A percentile compares a stretch with the other conserved stretches of the same genome.
Evolutionary conservation across 2,113 vertebrate genomes (phyloP).

Genomic region (Oncorhynchus clarkii): DNA sequence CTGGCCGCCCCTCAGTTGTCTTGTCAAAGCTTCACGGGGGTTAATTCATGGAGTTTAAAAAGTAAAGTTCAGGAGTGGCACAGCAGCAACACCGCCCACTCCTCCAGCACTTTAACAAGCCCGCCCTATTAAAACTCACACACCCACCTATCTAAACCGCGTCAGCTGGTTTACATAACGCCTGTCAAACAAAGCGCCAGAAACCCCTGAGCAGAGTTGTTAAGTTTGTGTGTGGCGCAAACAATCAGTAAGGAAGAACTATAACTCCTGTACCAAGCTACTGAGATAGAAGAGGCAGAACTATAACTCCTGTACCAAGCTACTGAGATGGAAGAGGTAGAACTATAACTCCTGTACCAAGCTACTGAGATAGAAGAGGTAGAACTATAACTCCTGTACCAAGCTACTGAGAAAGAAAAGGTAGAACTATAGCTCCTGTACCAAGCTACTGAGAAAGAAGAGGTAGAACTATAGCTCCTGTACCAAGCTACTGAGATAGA

Average conservation of each 20-base stretch:
- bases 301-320: too few species aligned
- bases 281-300: too few species aligned
- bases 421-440: too few species aligned
- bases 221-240: neutral
- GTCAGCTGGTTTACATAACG: neutral
- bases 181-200: neutral
- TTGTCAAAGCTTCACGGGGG: neutral
- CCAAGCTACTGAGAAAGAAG: too few species aligned
- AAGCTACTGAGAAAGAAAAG: too few species aligned
- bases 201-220: neutral
- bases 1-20: neutral
- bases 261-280: too few species aligned
- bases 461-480: too few species aligned
- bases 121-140: neutral
- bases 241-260: neutral
- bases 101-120: neutral
- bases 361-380: too few species aligned
- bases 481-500: too few species aligned
- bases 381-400: too few species aligned
- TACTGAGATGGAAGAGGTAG: too few species aligned
- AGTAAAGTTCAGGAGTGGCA: constrained; percentile 2
- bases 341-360: too few species aligned
- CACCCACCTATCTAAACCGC: neutral
- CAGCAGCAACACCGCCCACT: neutral
- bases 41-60: neutral